phyloP scores from a whole-genome alignment of 2,888 invertebrate genomes.

The Brenthis hecate region DNA sequence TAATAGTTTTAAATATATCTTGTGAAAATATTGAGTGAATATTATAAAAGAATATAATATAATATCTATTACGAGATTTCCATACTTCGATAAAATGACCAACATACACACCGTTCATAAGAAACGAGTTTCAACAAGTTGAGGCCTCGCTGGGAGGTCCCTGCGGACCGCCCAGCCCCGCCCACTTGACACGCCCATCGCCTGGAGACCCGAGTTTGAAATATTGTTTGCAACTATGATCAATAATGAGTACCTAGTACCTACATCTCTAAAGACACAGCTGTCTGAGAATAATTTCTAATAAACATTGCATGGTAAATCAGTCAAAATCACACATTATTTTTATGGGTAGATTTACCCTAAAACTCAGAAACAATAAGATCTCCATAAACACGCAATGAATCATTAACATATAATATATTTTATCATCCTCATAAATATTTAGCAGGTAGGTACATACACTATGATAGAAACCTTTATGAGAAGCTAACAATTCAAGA shows the following conservation, averaged over 20 bases:
- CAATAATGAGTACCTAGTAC: constrained; percentile 42
- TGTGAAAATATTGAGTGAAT: background rate
- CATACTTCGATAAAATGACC: constrained; percentile 20
- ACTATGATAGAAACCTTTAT: too few relatives aligned
- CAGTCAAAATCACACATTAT: background rate
- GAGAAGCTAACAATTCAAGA: too few relatives aligned
- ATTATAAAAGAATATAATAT: background rate
- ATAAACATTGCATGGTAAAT: background rate
- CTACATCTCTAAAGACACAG: constrained; percentile 21
- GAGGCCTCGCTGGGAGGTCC: constrained; percentile 70
- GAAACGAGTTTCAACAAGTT: constrained; percentile 53
- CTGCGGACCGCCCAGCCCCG: constrained; percentile 70
- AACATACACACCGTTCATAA: constrained; percentile 29
- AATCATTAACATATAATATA: too few relatives aligned
- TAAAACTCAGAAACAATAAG: too few relatives aligned
- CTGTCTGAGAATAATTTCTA: constrained; percentile 18
- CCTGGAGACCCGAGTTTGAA: constrained; percentile 65
- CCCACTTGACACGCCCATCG: constrained; percentile 71
- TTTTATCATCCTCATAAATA: too few relatives aligned
- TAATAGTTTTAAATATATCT: background rate
- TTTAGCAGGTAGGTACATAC: too few relatives aligned
- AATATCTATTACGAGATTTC: background rate
- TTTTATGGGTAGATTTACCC: too few relatives aligned
- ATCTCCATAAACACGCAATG: too few relatives aligned
- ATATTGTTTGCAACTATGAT: constrained; percentile 55